Base-by-base conservation (phyloP, 2,888 invertebrate genomes). In the Cosmorhoe ocellata region DNA sequence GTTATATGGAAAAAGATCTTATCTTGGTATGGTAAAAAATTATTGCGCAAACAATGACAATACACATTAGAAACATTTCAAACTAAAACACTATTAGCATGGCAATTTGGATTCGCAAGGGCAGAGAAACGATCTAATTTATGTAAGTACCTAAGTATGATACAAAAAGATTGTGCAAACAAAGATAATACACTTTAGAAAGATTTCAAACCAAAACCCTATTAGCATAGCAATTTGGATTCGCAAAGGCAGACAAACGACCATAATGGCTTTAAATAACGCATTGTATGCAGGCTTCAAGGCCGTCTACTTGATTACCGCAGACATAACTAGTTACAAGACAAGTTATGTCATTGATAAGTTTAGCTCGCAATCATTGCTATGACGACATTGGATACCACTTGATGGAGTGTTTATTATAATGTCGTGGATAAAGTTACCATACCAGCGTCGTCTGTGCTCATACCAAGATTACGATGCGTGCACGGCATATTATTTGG, bases 331-430 rank as follows among this genome's bases (percentile, higher is more conserved):
- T 14, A 9, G 10, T 43, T 24, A 24, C 24, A 24, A 24, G 24
- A 39, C 37, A 33, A 38, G 70, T 80, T 75, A 76, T 79, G 75
- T 81, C 77, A 79, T 75, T 71, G 66, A 69, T 65, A 64, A 63
- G 59, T 69, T 73, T 71, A 64, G 61, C 66, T 66, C 61, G 59
- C 63, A 67, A 71, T 70, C 67, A 49, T 40, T 43, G 41, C 24
- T 37, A 33, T 37, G 41, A 49, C 34, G 40, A 13, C 55, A 43
- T 56, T 39, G 39, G 18, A 40, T 26, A 48, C 38, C 57, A 56
- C 59, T 63, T 59, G 49, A 56, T 63, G 58, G 47, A 59, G 56
- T 48, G 56, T 52, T 39, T 49, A 36, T 37, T 44, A 34, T 11
- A 13, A 24, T 39, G 9, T 33, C 31, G 14, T 38, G 40, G 47